Base-by-base conservation (phyloP, 1,140 invertebrate species). In the Acromyrmex heyeri region DNA sequence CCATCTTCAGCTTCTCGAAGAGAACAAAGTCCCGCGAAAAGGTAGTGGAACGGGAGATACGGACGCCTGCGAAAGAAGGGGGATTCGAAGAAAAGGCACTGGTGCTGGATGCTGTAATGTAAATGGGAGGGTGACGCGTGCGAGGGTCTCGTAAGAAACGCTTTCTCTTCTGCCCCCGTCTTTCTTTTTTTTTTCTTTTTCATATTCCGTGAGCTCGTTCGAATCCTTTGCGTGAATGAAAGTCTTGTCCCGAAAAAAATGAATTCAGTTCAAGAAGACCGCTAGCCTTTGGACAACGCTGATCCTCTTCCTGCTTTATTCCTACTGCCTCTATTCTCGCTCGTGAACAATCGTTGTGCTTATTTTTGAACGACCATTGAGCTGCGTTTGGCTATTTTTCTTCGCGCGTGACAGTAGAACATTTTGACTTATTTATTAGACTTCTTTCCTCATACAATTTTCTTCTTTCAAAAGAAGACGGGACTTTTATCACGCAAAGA, bases 381-480 rank as follows among this genome's bases (percentile, higher is more conserved):
- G 24, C 38, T 38, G 21, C 24, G n/a, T 18, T 24, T 44, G 27
- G 59, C 30, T 50, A 34, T 89, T 87, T 81, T 87, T 89, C 59
- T 69, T 59, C 57, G 73, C 67, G 57, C 75, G 88, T 76, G 88
- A 89, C 86, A 79, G 62, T 10, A 79, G 79, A 82, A 77, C 79
- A 69, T 85, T 88, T 77, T 27, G 61, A 77, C 30, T 89, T 90
- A 89, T 87, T 90, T 90, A 89, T 89, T 87, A 89, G 77, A 77
- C 64, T 79, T 30, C 6, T 38, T 21, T 69, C 16, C 34, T 6
- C 10, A 8, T 21, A 57, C 24, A 50, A 86, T 69, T 14, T 64
- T 62, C 55, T 75, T 75, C 12, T 12, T 76, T 44, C 2, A 10
- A n/a, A 48, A n/a, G 21, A 7, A 34, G 14, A 82, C 5, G 18